Evolutionary conservation across 2,113 vertebrate species (phyloP).

Genomic region (Corythoichthys haematopterus): DNA sequence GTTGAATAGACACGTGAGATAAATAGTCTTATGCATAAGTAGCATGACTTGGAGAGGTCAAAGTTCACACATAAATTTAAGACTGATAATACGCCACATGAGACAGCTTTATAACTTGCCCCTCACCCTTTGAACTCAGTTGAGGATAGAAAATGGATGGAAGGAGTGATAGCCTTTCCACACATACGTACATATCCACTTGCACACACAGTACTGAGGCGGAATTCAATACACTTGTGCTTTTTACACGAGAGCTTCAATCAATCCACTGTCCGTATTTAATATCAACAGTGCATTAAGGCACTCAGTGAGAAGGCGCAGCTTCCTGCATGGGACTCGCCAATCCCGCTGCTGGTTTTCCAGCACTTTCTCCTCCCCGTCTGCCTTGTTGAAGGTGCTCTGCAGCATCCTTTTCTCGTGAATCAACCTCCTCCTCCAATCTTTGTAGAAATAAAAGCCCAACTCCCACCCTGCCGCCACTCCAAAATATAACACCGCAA

Average conservation of each 20-base stretch:
- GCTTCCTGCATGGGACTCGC: conserved; percentile 37
- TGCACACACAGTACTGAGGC: conserved; percentile 6
- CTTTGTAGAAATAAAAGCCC: conserved; percentile 8
- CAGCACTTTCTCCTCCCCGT: conserved; percentile 56
- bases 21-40: no score
- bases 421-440: conserved; percentile 36
- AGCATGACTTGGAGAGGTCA: not conserved
- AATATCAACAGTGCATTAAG: conserved; percentile 3
- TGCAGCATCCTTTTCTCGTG: conserved; percentile 56
- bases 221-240: conserved; percentile 1
- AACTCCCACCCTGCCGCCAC: conserved; percentile 8
- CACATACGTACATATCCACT: conserved; percentile 5
- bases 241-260: conserved; percentile 13
- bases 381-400: conserved; percentile 33
- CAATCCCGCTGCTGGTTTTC: conserved; percentile 40
- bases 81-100: not conserved
- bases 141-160: not conserved
- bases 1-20: no score
- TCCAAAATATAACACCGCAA: conserved; percentile 35
- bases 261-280: conserved; percentile 3
- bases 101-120: not conserved
- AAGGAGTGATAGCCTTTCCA: not conserved
- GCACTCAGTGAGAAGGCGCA: conserved; percentile 13
- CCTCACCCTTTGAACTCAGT: conserved; percentile 2
- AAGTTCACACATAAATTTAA: not conserved